These are phyloP conservation scores for Calidris pugnax DNA, from an alignment of 2,113 vertebrate genomes.

Conservation along the genomic window DNA sequence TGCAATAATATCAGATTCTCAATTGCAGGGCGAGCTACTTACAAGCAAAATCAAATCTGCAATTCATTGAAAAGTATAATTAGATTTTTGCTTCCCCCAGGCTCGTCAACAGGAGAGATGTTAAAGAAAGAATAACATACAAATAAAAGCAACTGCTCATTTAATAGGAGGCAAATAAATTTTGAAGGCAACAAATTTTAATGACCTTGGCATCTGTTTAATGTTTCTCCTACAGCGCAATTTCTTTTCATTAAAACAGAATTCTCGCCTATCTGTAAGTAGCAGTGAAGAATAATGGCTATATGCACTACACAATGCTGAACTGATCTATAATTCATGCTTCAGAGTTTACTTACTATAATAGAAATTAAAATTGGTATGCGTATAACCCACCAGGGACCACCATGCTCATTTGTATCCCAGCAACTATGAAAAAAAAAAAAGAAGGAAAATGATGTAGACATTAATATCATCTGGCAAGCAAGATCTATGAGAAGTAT, in stretches of 20 bases:
- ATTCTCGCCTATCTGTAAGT: neutral
- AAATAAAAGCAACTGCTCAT: conserved; percentile 38
- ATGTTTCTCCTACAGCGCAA: neutral
- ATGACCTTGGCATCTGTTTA: conserved; percentile 13
- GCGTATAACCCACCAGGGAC: conserved; percentile 82
- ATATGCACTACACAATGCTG: neutral
- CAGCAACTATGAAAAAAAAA: conserved; percentile 74
- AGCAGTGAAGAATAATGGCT: neutral
- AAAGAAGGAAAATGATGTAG: neutral
- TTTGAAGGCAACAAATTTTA: conserved; percentile 30
- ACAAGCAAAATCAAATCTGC: neutral
- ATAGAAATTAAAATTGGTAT: conserved; percentile 81
- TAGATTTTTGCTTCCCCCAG: neutral
- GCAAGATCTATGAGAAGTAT: neutral
- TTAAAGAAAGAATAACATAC: conserved; percentile 17
- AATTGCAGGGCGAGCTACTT: neutral
- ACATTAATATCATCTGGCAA: neutral
- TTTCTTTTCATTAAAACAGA: neutral
- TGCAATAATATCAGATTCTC: neutral
- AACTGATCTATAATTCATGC: neutral
- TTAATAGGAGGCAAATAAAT: conserved; percentile 6
- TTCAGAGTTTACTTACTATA: conserved; percentile 74
- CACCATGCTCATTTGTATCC: conserved; percentile 79
- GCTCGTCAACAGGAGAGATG: neutral
- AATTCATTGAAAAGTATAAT: neutral